These are phyloP conservation scores for Conops quadrifasciatus DNA, from an alignment of 2,888 invertebrate genomes.

Conservation along the genomic window DNA sequence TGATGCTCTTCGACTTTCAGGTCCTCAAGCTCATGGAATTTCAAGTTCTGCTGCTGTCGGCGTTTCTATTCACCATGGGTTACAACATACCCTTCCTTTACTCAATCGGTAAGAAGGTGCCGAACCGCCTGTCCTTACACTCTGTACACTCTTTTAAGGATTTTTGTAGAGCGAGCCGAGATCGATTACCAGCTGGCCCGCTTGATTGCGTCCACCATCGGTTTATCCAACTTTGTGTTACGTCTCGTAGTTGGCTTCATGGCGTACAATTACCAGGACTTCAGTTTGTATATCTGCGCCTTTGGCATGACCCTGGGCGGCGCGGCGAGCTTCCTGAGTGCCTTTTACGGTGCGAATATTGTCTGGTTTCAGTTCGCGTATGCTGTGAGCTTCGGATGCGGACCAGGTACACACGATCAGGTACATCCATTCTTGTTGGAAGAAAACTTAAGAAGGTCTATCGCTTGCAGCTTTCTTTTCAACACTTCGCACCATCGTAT, in stretches of 20 bases:
- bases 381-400: constrained; percentile 54
- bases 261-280: constrained; percentile 49
- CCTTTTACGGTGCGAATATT: constrained; percentile 66
- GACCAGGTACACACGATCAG: constrained; percentile 49
- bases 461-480: constrained; percentile 75
- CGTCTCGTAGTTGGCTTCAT: constrained; percentile 53
- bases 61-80: constrained; percentile 78
- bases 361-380: constrained; percentile 55
- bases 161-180: constrained; percentile 40
- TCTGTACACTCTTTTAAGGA: background rate
- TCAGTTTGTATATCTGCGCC: constrained; percentile 53
- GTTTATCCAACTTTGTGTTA: constrained; percentile 75
- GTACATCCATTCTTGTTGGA: background rate
- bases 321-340: constrained; percentile 71
- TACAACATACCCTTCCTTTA: constrained; percentile 83
- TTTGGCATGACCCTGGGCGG: constrained; percentile 65
- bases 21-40: constrained; percentile 57
- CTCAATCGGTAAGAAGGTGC: constrained; percentile 58
- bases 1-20: constrained; percentile 52
- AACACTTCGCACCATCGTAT: constrained; percentile 77
- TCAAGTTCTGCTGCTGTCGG: constrained; percentile 59
- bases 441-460: background rate
- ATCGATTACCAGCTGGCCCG: constrained; percentile 39
- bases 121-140: no score
- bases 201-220: constrained; percentile 67